Conservation (phyloP, 2,888 invertebrate species). For the Standfussiana lucernea region DNA sequence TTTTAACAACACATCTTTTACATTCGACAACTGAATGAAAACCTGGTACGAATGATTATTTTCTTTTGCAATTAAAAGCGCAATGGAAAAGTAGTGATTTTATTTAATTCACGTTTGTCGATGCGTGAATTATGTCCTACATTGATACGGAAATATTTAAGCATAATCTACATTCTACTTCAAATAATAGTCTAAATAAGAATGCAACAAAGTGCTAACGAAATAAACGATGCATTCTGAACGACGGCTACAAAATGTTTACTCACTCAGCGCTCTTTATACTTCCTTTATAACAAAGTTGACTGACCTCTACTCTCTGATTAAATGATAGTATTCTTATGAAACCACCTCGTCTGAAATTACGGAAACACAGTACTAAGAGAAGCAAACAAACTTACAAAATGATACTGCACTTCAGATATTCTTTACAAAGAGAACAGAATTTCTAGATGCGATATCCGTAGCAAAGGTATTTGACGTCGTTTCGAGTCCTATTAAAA, state of each 20-base stretch:
- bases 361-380: conserved; percentile 34
- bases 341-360: conserved; percentile 60
- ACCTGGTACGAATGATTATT: conserved; percentile 38
- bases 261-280: conserved; percentile 55
- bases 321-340: conserved; percentile 52
- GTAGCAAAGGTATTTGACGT: not conserved
- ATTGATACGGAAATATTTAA: not conserved
- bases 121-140: not conserved
- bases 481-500: not conserved
- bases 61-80: conserved; percentile 32
- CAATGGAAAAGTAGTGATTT: conserved; percentile 9
- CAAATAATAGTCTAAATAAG: conserved; percentile 2
- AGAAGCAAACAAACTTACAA: not conserved
- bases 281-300: conserved; percentile 60
- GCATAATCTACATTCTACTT: conserved; percentile 29
- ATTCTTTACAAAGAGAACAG: not conserved
- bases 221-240: conserved; percentile 49
- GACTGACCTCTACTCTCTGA: conserved; percentile 59
- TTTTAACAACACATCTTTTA: conserved; percentile 38
- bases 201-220: conserved; percentile 40
- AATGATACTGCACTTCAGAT: not conserved
- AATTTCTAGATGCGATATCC: not conserved
- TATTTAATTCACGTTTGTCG: conserved; percentile 8
- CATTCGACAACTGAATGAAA: conserved; percentile 35
- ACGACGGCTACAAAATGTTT: conserved; percentile 44